Conservation (phyloP, 1,140 invertebrate species). For the Ericerus pela region DNA sequence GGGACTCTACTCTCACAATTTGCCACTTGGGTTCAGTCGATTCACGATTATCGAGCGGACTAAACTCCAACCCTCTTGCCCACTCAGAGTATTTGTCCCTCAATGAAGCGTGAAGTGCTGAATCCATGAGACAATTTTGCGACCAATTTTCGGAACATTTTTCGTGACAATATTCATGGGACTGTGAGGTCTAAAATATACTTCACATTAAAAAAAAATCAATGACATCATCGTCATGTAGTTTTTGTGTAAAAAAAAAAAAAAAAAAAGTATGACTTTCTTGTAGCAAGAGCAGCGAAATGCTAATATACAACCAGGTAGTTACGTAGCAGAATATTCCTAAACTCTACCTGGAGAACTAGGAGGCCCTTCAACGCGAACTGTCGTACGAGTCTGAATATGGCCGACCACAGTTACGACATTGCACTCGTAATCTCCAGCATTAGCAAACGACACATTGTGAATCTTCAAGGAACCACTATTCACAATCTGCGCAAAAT, state of each 20-base stretch:
- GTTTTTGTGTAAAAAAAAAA: not conserved
- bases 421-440: slow-evolving; percentile 76
- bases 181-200: not conserved
- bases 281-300: too few species aligned
- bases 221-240: not conserved
- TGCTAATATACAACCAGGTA: not conserved
- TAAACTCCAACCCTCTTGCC: too few species aligned
- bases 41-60: too few species aligned
- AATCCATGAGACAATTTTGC: too few species aligned
- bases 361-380: slow-evolving; percentile 69
- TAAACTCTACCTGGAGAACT: slow-evolving; percentile 59
- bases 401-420: slow-evolving; percentile 72
- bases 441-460: slow-evolving; percentile 69
- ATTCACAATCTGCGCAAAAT: slow-evolving; percentile 40
- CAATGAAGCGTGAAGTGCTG: too few species aligned
- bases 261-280: not conserved
- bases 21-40: too few species aligned
- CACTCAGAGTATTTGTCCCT: too few species aligned
- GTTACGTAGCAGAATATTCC: not conserved
- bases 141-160: not conserved
- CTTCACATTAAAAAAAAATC: not conserved
- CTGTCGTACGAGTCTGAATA: slow-evolving; percentile 49
- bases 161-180: not conserved
- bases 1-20: too few species aligned
- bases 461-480: slow-evolving; percentile 59